Conservation (phyloP, 2,797 vertebrate genomes). For the Alca torda region DNA sequence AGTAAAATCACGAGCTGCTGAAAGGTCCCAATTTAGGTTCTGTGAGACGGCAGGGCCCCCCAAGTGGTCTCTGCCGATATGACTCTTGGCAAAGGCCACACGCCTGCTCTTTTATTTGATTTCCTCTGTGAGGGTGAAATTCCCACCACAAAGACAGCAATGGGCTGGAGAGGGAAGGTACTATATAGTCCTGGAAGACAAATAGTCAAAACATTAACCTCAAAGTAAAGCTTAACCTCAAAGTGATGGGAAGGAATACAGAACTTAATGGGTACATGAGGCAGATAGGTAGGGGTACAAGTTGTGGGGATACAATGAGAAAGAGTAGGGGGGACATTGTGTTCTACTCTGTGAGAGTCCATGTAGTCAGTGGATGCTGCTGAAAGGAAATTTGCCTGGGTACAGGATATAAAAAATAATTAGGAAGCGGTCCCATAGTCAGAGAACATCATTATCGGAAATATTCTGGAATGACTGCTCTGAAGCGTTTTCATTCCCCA, state of each 20-base stretch:
- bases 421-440: background rate
- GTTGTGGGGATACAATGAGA: background rate
- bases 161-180: background rate
- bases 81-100: background rate
- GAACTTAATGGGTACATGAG: background rate
- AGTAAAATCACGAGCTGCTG: constrained; percentile 30
- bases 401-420: background rate
- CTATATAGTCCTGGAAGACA: background rate
- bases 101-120: background rate
- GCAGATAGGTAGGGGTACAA: background rate
- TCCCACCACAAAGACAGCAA: background rate
- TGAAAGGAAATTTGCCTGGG: background rate
- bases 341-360: background rate
- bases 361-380: background rate
- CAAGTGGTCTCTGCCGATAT: background rate
- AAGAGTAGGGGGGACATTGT: background rate
- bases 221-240: background rate
- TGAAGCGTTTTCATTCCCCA: background rate
- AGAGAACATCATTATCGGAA: background rate
- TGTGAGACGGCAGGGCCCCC: background rate
- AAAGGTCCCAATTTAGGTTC: constrained; percentile 47
- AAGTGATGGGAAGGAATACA: background rate
- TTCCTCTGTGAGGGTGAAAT: background rate
- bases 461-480: background rate
- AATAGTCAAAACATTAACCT: background rate